These are phyloP conservation scores for Phycodurus eques DNA, from an alignment of 2,113 vertebrate genomes.

Conservation along the genomic window DNA sequence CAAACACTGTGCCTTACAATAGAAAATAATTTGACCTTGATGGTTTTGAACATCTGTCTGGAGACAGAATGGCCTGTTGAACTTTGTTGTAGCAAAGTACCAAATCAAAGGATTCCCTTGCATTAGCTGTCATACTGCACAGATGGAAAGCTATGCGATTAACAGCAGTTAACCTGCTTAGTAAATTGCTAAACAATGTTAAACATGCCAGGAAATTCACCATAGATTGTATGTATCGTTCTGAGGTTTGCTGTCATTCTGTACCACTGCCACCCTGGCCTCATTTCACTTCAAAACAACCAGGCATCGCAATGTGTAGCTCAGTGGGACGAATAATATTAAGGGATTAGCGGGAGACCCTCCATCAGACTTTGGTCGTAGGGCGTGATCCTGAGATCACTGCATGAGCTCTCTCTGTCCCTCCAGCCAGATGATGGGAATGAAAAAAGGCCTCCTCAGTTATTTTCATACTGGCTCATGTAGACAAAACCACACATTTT, in stretches of 20 bases:
- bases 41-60: conserved; percentile 49
- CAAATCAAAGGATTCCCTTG: conserved; percentile 58
- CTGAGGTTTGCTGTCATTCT: conserved; percentile 18
- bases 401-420: conserved; percentile 29
- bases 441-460: conserved; percentile 23
- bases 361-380: conserved; percentile 46
- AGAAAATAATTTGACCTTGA: conserved; percentile 46
- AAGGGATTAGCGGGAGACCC: conserved; percentile 63
- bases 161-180: not conserved
- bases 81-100: conserved; percentile 41
- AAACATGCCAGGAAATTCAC: not conserved
- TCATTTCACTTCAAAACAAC: conserved; percentile 34
- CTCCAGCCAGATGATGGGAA: conserved; percentile 32
- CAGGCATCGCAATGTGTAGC: conserved; percentile 46
- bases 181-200: not conserved
- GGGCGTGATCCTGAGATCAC: conserved; percentile 47
- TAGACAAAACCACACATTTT: conserved; percentile 19
- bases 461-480: conserved; percentile 6
- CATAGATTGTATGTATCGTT: conserved; percentile 22
- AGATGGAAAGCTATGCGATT: conserved; percentile 40
- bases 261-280: conserved; percentile 6
- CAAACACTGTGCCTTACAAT: not conserved
- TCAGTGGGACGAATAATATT: conserved; percentile 57
- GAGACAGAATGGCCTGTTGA: conserved; percentile 23
- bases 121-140: conserved; percentile 37